These are phyloP conservation scores for Drosophila dives DNA, from an alignment of 2,888 invertebrate genomes.

Conservation along the genomic window DNA sequence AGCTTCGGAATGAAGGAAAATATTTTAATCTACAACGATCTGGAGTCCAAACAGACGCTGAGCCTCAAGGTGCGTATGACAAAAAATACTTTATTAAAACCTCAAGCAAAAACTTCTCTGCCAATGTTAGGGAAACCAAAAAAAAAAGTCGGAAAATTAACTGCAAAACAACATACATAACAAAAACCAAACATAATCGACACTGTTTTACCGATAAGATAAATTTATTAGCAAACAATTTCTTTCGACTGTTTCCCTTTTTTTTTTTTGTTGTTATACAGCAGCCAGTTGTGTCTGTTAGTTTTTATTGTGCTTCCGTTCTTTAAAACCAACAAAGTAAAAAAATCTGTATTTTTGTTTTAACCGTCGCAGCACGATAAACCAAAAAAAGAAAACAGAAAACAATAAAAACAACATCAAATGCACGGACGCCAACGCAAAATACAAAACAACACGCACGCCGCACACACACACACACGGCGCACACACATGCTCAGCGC, in stretches of 20 bases:
- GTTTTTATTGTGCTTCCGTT: constrained; percentile 58
- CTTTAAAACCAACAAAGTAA: constrained; percentile 29
- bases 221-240: constrained; percentile 47
- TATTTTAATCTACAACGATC: constrained; percentile 94
- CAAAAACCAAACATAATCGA: constrained; percentile 56
- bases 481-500: constrained; percentile 28
- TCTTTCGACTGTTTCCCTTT: not conserved
- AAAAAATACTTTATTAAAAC: not conserved
- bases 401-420: constrained; percentile 52
- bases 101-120: constrained; percentile 1
- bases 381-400: constrained; percentile 30
- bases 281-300: constrained; percentile 42
- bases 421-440: constrained; percentile 68
- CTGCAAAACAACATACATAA: constrained; percentile 19
- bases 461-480: constrained; percentile 28
- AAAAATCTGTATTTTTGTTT: constrained; percentile 56
- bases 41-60: constrained; percentile 93
- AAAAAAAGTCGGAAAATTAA: not conserved
- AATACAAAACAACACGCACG: constrained; percentile 62
- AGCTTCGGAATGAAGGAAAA: constrained; percentile 99
- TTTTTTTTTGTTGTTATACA: constrained; percentile 28
- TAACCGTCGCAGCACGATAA: constrained; percentile 52
- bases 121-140: no score
- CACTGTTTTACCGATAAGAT: constrained; percentile 61
- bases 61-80: constrained; percentile 90